Evolutionary conservation across 2,888 invertebrate species (phyloP).

Genomic region (Cancer borealis): DNA sequence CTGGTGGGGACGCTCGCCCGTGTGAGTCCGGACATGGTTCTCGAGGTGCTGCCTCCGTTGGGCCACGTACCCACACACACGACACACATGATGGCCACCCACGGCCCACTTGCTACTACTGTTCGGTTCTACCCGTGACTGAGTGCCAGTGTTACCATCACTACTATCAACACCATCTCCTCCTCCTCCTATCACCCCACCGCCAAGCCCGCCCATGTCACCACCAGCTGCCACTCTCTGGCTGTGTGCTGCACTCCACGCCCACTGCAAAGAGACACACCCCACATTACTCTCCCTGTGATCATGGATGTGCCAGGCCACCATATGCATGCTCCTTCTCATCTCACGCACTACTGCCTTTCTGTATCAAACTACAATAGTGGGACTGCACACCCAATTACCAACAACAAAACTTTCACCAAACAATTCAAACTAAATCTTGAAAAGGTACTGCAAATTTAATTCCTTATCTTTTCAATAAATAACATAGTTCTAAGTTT

Average conservation of each 20-base stretch:
- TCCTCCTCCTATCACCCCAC: conserved; percentile 45
- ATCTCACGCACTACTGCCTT: background rate
- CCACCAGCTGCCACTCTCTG: conserved; percentile 58
- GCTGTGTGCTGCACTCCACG: conserved; percentile 57
- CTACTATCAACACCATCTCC: conserved; percentile 44
- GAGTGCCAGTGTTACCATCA: conserved; percentile 35
- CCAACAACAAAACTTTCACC: background rate
- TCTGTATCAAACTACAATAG: background rate
- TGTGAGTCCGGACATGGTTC: conserved; percentile 62
- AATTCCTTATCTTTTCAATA: too few species aligned
- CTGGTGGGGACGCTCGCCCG: conserved; percentile 68
- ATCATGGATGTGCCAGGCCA: background rate
- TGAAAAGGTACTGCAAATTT: too few species aligned
- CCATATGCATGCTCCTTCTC: conserved; percentile 1
- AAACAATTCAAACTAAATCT: too few species aligned
- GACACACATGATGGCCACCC: conserved; percentile 53
- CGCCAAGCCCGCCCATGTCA: conserved; percentile 53
- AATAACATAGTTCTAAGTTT: too few species aligned
- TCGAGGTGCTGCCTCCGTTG: conserved; percentile 68
- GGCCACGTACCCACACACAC: conserved; percentile 63
- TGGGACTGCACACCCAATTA: background rate
- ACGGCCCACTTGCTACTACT: conserved; percentile 44
- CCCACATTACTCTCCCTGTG: conserved; percentile 63
- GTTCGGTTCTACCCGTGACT: conserved; percentile 46
- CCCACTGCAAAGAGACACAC: conserved; percentile 72